These are phyloP conservation scores for Ectemnius cavifrons DNA, from an alignment of 2,888 invertebrate genomes.

Conservation along the genomic window DNA sequence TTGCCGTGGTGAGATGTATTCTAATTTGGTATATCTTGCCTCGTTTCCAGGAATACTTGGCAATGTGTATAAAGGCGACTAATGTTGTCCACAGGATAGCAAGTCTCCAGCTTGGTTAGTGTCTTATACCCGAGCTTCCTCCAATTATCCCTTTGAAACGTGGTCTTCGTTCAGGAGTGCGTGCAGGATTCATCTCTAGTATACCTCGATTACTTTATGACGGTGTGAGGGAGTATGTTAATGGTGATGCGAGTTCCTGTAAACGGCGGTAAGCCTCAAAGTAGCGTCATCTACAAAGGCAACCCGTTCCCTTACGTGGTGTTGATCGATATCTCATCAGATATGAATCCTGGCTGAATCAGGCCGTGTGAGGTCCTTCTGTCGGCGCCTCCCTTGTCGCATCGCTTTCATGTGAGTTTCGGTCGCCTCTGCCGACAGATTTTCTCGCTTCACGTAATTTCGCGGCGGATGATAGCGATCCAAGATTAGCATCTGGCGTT, in stretches of 20 bases:
- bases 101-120: background rate
- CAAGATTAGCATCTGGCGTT: slow-evolving; percentile 72
- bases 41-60: background rate
- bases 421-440: slow-evolving; percentile 44
- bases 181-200: background rate
- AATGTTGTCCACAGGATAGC: background rate
- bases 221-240: slow-evolving; percentile 16
- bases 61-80: background rate
- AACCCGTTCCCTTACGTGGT: slow-evolving; percentile 13
- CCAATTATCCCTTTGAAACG: slow-evolving; percentile 15
- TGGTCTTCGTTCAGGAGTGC: background rate
- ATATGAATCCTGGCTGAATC: slow-evolving; percentile 30
- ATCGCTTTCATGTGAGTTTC: slow-evolving; percentile 25
- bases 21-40: background rate
- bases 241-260: background rate
- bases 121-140: background rate
- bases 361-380: background rate
- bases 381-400: background rate
- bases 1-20: background rate
- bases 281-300: slow-evolving; percentile 8
- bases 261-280: slow-evolving; percentile 15
- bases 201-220: slow-evolving; percentile 37
- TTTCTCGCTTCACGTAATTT: slow-evolving; percentile 52
- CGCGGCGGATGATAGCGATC: slow-evolving; percentile 62
- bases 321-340: slow-evolving; percentile 47